Percentiles rank a stretch among this genome's conserved stretches.
Conservation (phyloP, 2,113 vertebrate species). For the Gulo gulo region DNA sequence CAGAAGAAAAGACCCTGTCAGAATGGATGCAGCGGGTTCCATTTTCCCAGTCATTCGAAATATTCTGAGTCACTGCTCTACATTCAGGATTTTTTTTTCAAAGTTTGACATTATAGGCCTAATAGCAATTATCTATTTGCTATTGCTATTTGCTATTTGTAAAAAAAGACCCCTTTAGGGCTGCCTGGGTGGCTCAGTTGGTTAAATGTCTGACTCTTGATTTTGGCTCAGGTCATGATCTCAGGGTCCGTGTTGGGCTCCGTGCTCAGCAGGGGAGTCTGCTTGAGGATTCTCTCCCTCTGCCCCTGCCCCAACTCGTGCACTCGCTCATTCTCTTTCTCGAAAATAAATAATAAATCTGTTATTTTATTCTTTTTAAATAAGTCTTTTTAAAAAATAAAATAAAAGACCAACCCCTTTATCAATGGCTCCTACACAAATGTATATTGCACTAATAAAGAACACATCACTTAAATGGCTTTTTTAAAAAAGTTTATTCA, state of each 20-base stretch:
- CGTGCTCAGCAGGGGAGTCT: not conserved
- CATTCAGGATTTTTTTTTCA: not conserved
- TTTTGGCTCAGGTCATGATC: not conserved
- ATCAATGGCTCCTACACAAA: not conserved
- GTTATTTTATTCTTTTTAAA: too few species aligned
- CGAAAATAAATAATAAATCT: not conserved
- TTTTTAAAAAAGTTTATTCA: not conserved
- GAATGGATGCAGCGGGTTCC: not conserved
- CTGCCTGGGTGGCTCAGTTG: not conserved
- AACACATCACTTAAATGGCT: not conserved
- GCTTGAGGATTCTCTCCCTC: not conserved
- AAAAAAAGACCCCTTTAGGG: not conserved
- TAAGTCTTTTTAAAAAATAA: not conserved
- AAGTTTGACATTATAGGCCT: not conserved
- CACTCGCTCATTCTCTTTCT: not conserved
- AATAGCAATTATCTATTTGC: not conserved
- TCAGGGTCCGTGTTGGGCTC: not conserved
- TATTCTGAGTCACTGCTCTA: not conserved
- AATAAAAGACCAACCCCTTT: not conserved
- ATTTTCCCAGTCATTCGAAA: not conserved
- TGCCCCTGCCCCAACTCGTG: not conserved
- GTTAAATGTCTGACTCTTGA: not conserved
- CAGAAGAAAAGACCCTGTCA: not conserved
- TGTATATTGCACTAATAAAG: not conserved
- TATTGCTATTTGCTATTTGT: too few species aligned